These are phyloP conservation scores for Pyrgilauda ruficollis DNA, from an alignment of 2,113 vertebrate species.

Conservation along the genomic window DNA sequence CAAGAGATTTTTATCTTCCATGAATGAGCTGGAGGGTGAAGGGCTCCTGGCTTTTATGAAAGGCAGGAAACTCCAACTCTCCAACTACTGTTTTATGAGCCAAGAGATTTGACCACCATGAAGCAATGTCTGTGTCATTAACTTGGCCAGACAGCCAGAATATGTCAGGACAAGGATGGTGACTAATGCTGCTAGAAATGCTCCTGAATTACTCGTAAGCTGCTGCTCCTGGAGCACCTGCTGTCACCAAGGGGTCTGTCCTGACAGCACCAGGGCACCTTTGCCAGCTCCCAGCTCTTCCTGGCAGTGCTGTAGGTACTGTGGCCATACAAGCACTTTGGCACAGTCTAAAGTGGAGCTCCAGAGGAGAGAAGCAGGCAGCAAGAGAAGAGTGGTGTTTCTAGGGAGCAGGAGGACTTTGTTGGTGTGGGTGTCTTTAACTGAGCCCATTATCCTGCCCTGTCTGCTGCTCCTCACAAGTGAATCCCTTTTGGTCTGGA, in stretches of 20 bases:
- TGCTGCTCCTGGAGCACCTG: neutral
- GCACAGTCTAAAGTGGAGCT: neutral
- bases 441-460: neutral
- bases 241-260: neutral
- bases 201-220: neutral
- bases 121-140: slow-evolving; percentile 49
- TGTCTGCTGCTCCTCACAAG: neutral
- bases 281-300: neutral
- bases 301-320: neutral
- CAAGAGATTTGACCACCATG: slow-evolving; percentile 44
- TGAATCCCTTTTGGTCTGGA: neutral
- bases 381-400: neutral
- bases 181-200: slow-evolving; percentile 17
- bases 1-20: slow-evolving; percentile 70
- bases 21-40: slow-evolving; percentile 40
- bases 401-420: neutral
- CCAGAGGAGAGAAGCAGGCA: neutral
- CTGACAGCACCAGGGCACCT: neutral
- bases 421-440: neutral
- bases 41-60: slow-evolving; percentile 51
- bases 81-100: slow-evolving; percentile 45
- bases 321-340: fast-evolving
- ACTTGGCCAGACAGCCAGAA: slow-evolving; percentile 23
- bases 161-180: neutral
- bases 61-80: slow-evolving; percentile 59